Base-by-base conservation (phyloP, 2,888 invertebrate genomes). In the Orchesellides sinensis region DNA sequence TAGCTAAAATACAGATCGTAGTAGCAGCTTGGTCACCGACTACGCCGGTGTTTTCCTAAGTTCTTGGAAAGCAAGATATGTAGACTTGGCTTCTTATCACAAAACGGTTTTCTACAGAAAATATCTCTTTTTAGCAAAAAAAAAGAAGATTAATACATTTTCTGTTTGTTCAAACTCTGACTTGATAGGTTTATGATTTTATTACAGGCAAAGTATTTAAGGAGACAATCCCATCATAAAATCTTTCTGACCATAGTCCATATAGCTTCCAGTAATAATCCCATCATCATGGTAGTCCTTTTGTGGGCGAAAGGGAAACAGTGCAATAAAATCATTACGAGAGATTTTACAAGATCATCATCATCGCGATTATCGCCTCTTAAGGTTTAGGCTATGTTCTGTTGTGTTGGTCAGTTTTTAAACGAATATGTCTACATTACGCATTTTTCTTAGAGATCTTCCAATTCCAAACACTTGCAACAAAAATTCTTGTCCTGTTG, bases 141-240 rank as follows among this genome's bases (percentile, higher is more conserved):
- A n/a, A n/a, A n/a, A n/a, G n/a, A n/a, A n/a, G n/a, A n/a, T n/a
- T n/a, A n/a, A n/a, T n/a, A n/a, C n/a, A 17, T 47, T 17, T n/a
- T n/a, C 14, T 47, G 5, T 10, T 52, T 52, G 2, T 52, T 52
- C 17, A 2, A 52, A 2, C 10, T 17, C 19, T 21, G 49, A 32
- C 17, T 49, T 65, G 66, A 75, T 52, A 56, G 54, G 25, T 75
- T 75, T 75, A 75, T 75, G 52, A 25, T 52, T 75, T 75, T 75
- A 75, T 75, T 75, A n/a, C 49, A 21, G 35, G 54, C 6, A 54
- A 4, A 23, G 25, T 8, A 17, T 8, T 25, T 12, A 21, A 19
- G 29, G 29, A n/a, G n/a, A n/a, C n/a, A n/a, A n/a, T n/a, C n/a
- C n/a, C n/a, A n/a, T 54, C 54, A 40, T 75, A 75, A 75, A 75